phyloP scores from a whole-genome alignment of 1,140 invertebrate genomes.

The Scaptomyza pallida region DNA sequence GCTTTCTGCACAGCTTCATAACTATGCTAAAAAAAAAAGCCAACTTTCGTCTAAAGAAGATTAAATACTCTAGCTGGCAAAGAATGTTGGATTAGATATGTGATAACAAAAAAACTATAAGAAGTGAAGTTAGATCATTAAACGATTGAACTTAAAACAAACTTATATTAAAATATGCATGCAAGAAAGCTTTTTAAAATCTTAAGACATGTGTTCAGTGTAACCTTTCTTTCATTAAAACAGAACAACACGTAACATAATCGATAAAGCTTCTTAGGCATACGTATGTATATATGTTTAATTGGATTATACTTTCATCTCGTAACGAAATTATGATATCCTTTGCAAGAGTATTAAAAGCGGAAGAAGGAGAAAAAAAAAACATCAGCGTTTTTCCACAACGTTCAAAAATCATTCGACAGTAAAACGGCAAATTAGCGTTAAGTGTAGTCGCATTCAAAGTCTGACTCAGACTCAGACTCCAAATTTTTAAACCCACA shows the following conservation, averaged over 20 bases:
- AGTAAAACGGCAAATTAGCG: conserved; percentile 77
- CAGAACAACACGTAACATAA: neutral
- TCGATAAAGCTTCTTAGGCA: neutral
- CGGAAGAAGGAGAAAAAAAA: neutral
- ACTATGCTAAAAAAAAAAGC: conserved; percentile 22
- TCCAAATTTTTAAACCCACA: neutral
- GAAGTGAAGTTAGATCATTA: no score
- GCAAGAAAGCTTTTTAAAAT: no score
- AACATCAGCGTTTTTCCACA: conserved; percentile 1
- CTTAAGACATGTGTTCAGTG: no score
- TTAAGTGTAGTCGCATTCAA: conserved; percentile 59
- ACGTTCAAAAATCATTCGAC: conserved; percentile 69
- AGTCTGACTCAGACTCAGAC: conserved; percentile 3
- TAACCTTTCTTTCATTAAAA: neutral
- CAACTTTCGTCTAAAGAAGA: conserved; percentile 11
- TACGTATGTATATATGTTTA: neutral
- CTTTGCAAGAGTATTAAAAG: neutral
- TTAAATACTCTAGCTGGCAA: conserved; percentile 10
- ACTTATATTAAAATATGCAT: no score
- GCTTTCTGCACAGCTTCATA: conserved; percentile 28
- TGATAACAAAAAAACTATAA: no score
- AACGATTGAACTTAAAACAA: no score
- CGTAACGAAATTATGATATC: neutral
- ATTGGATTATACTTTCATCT: neutral
- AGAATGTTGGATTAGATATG: no score